Evolutionary conservation across 1,140 invertebrate species (phyloP), one percentile per base, ranked within the genome.

Genomic region (Mercenaria mercenaria): DNA sequence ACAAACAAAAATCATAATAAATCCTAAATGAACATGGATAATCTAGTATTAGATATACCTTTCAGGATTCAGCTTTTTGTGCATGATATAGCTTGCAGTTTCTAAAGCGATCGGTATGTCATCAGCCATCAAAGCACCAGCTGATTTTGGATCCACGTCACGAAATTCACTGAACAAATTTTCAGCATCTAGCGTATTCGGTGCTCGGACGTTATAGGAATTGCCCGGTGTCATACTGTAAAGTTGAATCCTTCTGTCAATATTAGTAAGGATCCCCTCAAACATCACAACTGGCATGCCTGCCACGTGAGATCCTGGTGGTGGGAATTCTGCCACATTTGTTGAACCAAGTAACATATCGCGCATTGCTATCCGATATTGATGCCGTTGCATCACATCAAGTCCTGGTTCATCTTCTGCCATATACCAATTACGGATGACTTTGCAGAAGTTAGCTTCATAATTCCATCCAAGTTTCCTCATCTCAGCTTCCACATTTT

Each of bases 341-440:
- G 23, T n/a, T 23, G 52, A 56, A 15, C 52, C 74, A 23, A 77
- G 43, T 23, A 77, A 32, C 74, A 37, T 41, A 18, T 39, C n/a
- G 13, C 74, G 18, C 26, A 77, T 29, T 6, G 74, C 74, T 29
- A 77, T 77, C n/a, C 74, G 37, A 29, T 43, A 43, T 39, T 47
- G 37, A 26, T 47, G 41, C 6, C 74, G 34, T 26, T 77, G 8
- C 26, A 41, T 29, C 15, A 47, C 43, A 43, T 50, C 47, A 3
- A 79, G 23, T 4, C 76, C 76, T 2, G 76, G 43, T 29, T 79
- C 76, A 34, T 79, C 76, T 56, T 79, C 76, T 10, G 76, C 76
- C 4, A 23, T 26, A 32, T 79, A 79, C 39, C 39, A 79, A 6
- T 79, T 11, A 52, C 76, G 1, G 4, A 79, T 52, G 3, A 3